Conservation (phyloP, 53 echinoderm and acorn worm species). For the Patiria pectinifera region DNA sequence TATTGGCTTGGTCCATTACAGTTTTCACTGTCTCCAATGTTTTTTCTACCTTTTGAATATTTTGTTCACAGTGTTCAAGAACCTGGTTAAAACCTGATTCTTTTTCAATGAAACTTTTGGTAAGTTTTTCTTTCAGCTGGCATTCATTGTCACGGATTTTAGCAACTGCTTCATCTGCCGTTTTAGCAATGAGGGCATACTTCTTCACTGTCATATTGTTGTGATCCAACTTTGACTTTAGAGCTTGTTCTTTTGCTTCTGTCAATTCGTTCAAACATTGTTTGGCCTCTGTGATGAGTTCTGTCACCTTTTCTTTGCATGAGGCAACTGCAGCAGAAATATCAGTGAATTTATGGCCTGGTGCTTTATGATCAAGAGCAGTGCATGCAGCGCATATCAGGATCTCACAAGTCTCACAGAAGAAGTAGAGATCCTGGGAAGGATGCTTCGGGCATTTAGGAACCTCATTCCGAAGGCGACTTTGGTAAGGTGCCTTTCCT, state of each 20-base stretch:
- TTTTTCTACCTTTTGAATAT: neutral
- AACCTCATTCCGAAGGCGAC: neutral
- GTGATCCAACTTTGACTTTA: too few species aligned
- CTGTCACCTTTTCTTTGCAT: neutral
- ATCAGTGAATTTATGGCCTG: neutral
- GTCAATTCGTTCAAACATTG: too few species aligned
- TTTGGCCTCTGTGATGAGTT: neutral
- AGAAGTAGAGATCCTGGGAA: neutral
- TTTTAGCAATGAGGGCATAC: neutral
- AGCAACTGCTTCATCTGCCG: neutral
- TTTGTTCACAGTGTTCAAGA: too few species aligned
- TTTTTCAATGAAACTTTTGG: neutral
- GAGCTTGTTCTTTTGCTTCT: too few species aligned
- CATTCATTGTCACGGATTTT: neutral
- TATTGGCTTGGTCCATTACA: neutral
- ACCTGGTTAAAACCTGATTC: too few species aligned
- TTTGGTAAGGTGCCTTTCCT: neutral
- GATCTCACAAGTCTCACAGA: neutral
- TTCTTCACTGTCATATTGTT: neutral
- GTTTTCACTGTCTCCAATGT: slow-evolving; percentile 2
- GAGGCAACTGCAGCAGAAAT: neutral
- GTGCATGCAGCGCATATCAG: slow-evolving; percentile 23
- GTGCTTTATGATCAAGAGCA: neutral
- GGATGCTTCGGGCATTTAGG: neutral
- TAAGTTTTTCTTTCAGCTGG: slow-evolving; percentile 7